Conservation (phyloP, 2,113 vertebrate species). For the Passer domesticus region DNA sequence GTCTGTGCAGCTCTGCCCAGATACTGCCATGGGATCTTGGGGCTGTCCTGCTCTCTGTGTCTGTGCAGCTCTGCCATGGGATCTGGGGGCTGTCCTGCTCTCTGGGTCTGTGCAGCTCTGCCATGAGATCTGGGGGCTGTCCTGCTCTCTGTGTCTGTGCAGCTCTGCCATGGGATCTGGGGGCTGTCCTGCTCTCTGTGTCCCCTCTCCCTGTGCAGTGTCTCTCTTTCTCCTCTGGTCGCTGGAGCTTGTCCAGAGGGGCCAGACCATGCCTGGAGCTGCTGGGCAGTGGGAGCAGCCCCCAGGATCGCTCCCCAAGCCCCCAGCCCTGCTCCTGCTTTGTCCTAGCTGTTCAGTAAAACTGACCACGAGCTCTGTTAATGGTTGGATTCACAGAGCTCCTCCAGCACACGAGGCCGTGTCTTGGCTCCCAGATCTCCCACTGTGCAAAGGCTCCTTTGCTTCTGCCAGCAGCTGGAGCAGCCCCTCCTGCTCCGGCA, state of each 20-base stretch:
- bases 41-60: background rate
- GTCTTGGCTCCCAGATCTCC: background rate
- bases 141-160: background rate
- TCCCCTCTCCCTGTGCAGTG: background rate
- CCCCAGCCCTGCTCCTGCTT: background rate
- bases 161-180: background rate
- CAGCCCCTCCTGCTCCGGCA: background rate
- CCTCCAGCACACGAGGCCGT: rapidly evolving
- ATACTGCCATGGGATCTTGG: background rate
- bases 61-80: background rate
- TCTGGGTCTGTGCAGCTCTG: background rate
- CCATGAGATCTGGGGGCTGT: background rate
- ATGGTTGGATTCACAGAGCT: background rate
- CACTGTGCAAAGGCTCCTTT: background rate
- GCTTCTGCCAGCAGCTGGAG: background rate
- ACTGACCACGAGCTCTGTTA: background rate
- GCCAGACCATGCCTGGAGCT: background rate
- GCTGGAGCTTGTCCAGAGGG: background rate
- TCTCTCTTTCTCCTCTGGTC: background rate
- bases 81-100: background rate
- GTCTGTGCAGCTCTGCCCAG: background rate
- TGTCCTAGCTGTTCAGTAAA: background rate
- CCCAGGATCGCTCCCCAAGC: background rate
- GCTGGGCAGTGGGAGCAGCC: background rate
- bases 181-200: background rate